Base-by-base conservation (phyloP, 2,113 vertebrate species). In the Nyctibius bracteatus region DNA sequence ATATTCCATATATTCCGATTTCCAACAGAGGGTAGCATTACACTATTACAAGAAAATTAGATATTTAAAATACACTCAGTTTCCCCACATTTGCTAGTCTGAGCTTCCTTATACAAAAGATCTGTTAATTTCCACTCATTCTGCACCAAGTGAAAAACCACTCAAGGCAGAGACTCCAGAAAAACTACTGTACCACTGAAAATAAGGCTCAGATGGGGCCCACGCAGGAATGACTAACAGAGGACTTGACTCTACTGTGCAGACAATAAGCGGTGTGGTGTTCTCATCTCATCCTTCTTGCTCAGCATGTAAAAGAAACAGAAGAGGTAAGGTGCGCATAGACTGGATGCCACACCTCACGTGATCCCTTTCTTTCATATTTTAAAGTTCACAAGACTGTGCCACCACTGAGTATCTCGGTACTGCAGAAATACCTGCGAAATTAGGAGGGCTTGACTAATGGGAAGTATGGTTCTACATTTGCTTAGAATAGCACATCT, bases 21-120 rank as follows among this genome's bases (percentile, higher is more conserved):
- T 96, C 96, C 96, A 96, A 95, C 78, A 97, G 96, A 73, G 95
- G 96, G 95, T 95, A 97, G 92, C 77, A 93, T 96, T 92, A 92
- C 96, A 89, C 95, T 94, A 41, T 80, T 72, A 25, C 39, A 91
- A 63, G 72, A 92, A 86, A 12, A 67, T 63, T 67, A 22, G 16
- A 12, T 62, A 54, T 51, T 74, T 28, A 67, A 86, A 70, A 57
- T 24, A 65, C 33, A 28, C 35, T 88, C 87, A 22, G 49, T 82
- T 92, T 96, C 65, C 80, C 82, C 65, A 75, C 23, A 44, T 75
- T 52, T 68, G 33, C 37, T 47, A 63, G 5, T 30, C 65, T 51
- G 67, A 91, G 20, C 12, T 86, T 90, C 49, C 49, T 72, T 52
- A 12, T 52, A 25, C 47, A 91, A 79, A 1, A 86, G 33, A 59